Evolutionary conservation across 2,113 vertebrate genomes (phyloP).

Genomic region (Capra hircus): DNA sequence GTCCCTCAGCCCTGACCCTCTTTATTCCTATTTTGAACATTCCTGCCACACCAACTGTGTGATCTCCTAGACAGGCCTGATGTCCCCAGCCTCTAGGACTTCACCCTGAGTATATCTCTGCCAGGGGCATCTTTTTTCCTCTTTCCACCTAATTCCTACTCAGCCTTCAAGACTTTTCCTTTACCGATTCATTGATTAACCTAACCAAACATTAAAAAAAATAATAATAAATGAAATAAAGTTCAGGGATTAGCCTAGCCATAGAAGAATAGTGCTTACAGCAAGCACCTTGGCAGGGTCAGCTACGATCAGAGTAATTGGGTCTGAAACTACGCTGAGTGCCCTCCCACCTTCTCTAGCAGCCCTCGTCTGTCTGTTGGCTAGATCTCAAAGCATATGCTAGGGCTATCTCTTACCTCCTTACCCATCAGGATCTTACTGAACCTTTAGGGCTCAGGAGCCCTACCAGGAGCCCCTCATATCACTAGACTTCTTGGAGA

Average conservation of each 20-base stretch:
- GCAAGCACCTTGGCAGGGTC: not conserved
- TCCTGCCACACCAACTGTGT: accelerated
- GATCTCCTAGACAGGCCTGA: not conserved
- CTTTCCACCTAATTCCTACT: not conserved
- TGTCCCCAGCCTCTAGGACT: not conserved
- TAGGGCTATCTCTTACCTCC: not conserved
- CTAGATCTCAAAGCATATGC: not conserved
- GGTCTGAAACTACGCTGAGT: not conserved
- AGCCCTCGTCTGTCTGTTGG: accelerated
- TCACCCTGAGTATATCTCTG: not conserved
- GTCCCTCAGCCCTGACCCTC: not conserved
- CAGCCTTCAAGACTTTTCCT: not conserved
- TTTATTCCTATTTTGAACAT: not conserved
- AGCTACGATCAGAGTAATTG: not conserved
- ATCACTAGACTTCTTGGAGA: not conserved
- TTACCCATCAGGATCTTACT: not conserved
- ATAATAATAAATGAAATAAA: not conserved
- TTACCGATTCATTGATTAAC: not conserved
- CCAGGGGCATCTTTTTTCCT: not conserved
- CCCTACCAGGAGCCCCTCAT: not conserved
- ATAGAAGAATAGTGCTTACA: not conserved
- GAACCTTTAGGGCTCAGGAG: not conserved
- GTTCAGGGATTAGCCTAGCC: not conserved
- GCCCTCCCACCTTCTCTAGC: not conserved
- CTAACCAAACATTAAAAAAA: not conserved